A percentile compares a stretch with the other conserved stretches of the same genome.
phyloP scores from a whole-genome alignment of 2,888 invertebrate species.

The Leucophora obtusa region DNA sequence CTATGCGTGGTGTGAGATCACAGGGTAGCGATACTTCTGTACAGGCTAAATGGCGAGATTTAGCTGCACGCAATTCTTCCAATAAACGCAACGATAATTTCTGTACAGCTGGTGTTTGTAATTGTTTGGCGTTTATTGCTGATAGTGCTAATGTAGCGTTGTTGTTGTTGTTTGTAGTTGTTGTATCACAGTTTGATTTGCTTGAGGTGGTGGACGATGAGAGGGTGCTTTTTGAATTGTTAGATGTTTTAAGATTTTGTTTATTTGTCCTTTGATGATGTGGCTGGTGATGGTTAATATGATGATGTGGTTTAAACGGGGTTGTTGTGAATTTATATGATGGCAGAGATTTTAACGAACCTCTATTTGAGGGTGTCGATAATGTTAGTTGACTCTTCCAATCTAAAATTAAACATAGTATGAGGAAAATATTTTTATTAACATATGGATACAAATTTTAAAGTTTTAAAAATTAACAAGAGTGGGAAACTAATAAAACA shows the following conservation, averaged over 20 bases:
- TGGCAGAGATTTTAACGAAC: conserved; percentile 47
- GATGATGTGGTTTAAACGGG: conserved; percentile 60
- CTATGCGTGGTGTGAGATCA: conserved; percentile 76
- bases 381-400: conserved; percentile 64
- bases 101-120: conserved; percentile 66
- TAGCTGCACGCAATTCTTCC: conserved; percentile 73
- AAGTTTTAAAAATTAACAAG: not conserved
- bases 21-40: conserved; percentile 76
- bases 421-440: not conserved
- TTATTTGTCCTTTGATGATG: conserved; percentile 54
- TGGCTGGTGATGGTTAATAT: conserved; percentile 46
- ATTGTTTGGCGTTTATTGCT: conserved; percentile 52
- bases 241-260: conserved; percentile 52
- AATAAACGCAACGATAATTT: conserved; percentile 71
- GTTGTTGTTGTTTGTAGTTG: conserved; percentile 46
- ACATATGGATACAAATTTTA: not conserved
- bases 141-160: conserved; percentile 62
- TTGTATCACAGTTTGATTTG: conserved; percentile 65
- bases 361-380: conserved; percentile 48
- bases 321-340: conserved; percentile 55
- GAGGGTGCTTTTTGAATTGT: conserved; percentile 52
- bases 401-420: conserved; percentile 38
- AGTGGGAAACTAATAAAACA: too few relatives aligned
- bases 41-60: conserved; percentile 73
- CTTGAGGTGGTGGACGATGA: conserved; percentile 62